Base-by-base conservation (phyloP, 2,888 invertebrate genomes). In the Cepaea hortensis region DNA sequence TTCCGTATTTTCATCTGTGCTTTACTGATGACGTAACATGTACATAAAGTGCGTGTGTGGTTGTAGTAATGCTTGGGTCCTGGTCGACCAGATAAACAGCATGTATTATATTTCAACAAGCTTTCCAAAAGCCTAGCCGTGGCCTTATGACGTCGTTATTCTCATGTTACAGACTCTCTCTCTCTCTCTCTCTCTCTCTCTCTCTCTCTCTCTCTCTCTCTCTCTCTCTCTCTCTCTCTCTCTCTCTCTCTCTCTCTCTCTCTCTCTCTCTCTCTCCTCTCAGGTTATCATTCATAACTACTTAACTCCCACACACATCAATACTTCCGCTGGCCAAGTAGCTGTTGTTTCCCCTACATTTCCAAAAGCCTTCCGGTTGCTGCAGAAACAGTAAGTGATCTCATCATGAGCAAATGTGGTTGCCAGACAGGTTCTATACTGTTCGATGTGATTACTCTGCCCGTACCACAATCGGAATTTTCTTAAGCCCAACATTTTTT, bases 281-380 rank as follows among this genome's bases (percentile, higher is more conserved):
- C 72, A 46, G 11, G 35, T 23, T 46, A 9, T 68, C 20, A 20
- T 18, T 68, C 15, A 20, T 68, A 68, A 18, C 5, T 46, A 77
- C 77, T 77, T 77, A 23, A 79, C 79, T 79, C 79, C 79, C 79
- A 79, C 79, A 62, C 79, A 62, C 35, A 18, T 61, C 79, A 61
- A 62, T n/a, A 62, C 79, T 62, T 79, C 79, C 79, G 62, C 18
- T 79, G 18, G 23, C n/a, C 61, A 79, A 79, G 79, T 62, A 62
- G 62, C 2, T 62, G 35, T n/a, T 77, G 55, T 77, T 77, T 11
- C 20, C n/a, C 55, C 55, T 77, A 55, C 77, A 7, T 23, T 77
- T 55, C 23, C n/a, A 7, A 77, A 5, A 46, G 23, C 4, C 62
- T 79, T 79, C 79, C 79, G 79, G 79, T 79, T 18, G 11, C 11